phyloP scores from a whole-genome alignment of 2,113 vertebrate species.

The Martes martes region DNA sequence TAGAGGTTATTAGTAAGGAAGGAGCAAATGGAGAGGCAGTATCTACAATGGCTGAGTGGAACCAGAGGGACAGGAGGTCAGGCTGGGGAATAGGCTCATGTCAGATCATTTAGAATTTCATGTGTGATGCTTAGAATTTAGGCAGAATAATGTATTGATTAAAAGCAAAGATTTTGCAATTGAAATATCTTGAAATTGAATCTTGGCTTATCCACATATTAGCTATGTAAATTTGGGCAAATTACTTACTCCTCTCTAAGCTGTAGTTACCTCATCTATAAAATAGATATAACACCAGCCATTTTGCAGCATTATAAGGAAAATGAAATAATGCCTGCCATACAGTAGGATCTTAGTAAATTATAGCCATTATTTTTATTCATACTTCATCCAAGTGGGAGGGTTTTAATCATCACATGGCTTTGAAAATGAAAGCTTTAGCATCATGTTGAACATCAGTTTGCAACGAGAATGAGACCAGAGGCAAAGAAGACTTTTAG shows the following conservation, averaged over 20 bases:
- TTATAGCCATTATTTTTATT: not conserved
- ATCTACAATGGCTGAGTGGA: not conserved
- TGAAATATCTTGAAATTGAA: not conserved
- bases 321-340: not conserved
- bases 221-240: not conserved
- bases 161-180: conserved; percentile 1
- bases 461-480: not conserved
- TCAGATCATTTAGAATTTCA: not conserved
- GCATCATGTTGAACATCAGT: not conserved
- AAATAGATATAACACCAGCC: not conserved
- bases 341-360: not conserved
- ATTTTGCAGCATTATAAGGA: not conserved
- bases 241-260: not conserved
- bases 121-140: not conserved
- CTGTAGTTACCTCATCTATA: not conserved
- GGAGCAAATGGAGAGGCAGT: not conserved
- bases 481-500: not conserved
- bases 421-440: not conserved
- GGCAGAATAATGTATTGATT: conserved; percentile 5
- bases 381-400: not conserved
- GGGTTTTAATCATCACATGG: not conserved
- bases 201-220: not conserved
- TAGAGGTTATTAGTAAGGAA: not conserved
- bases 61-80: not conserved
- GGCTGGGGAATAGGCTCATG: not conserved